A percentile compares a stretch with the other conserved stretches of the same genome.
Conservation (phyloP, 2,888 invertebrate genomes). For the Pocota personata region DNA sequence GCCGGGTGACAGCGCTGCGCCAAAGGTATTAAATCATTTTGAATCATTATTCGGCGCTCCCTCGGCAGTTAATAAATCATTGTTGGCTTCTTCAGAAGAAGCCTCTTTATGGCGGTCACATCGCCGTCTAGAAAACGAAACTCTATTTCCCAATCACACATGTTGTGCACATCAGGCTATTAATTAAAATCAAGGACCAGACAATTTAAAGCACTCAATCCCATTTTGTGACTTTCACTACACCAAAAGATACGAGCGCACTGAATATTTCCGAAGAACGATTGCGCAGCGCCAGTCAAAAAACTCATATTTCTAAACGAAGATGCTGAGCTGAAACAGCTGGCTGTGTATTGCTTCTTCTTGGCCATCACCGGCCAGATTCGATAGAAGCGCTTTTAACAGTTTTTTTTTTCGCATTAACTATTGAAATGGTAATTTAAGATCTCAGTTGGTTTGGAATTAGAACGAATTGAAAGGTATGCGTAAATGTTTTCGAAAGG, state of each 20-base stretch:
- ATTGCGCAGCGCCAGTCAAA: neutral
- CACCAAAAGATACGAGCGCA: slow-evolving; percentile 33
- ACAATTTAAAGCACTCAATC: slow-evolving; percentile 50
- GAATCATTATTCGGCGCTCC: slow-evolving; percentile 45
- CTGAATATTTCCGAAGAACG: slow-evolving; percentile 21
- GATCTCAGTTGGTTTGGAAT: slow-evolving; percentile 34
- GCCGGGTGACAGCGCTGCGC: slow-evolving; percentile 39
- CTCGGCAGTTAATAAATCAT: slow-evolving; percentile 68
- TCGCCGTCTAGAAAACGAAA: slow-evolving; percentile 9
- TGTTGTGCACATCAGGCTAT: slow-evolving; percentile 53
- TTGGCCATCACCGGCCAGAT: slow-evolving; percentile 22
- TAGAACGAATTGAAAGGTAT: slow-evolving; percentile 70
- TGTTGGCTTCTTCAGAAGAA: slow-evolving; percentile 13
- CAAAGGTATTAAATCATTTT: slow-evolving; percentile 8
- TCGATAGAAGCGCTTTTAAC: neutral
- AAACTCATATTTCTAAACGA: slow-evolving; percentile 38
- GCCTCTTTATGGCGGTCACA: slow-evolving; percentile 27
- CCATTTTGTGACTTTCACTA: slow-evolving; percentile 68
- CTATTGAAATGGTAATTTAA: slow-evolving; percentile 45
- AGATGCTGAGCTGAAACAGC: slow-evolving; percentile 9
- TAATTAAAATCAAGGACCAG: slow-evolving; percentile 72
- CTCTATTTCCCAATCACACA: slow-evolving; percentile 53
- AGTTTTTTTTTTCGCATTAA: neutral
- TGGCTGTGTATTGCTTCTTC: neutral
- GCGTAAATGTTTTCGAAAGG: slow-evolving; percentile 66